These are phyloP conservation scores for Meandrina meandrites DNA, from an alignment of 92 coral and sea anemone genomes.

Conservation along the genomic window DNA sequence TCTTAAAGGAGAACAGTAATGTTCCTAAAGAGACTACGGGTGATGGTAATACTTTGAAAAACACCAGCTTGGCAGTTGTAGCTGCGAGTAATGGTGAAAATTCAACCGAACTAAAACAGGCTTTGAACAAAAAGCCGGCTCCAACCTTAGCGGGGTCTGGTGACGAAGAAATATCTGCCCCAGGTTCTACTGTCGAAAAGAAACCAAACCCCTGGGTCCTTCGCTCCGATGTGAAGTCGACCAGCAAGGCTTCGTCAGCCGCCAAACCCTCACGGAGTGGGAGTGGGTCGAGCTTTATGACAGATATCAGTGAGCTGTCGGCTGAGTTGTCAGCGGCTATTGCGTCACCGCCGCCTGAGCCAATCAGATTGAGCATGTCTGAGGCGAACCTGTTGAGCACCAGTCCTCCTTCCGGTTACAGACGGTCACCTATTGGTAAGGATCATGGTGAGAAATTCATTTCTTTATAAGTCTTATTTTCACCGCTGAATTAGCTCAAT, in stretches of 20 bases:
- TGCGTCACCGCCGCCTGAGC: conserved; percentile 77
- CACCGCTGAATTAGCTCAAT: no score
- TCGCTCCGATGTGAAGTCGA: background rate
- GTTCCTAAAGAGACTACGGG: background rate
- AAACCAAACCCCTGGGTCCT: background rate
- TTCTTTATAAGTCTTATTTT: background rate
- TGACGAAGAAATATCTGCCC: background rate
- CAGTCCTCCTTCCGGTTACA: conserved; percentile 46
- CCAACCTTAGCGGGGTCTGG: background rate
- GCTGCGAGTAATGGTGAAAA: background rate
- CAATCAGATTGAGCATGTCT: conserved; percentile 68
- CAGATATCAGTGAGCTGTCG: conserved; percentile 57
- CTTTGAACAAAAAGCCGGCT: background rate
- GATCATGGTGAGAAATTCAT: conserved; percentile 64
- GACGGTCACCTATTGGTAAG: conserved; percentile 63
- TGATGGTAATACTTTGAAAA: background rate
- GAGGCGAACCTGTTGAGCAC: conserved; percentile 53
- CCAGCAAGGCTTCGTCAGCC: conserved; percentile 7
- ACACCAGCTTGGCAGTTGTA: background rate
- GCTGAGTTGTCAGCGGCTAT: conserved; percentile 69
- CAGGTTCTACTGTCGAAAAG: conserved; percentile 10
- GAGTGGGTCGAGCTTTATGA: conserved; percentile 23
- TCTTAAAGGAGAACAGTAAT: background rate
- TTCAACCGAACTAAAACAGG: background rate
- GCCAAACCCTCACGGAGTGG: conserved; percentile 12